Percentiles rank a stretch among this genome's conserved stretches.
These are phyloP conservation scores for Drosophila navojoa DNA, from an alignment of 1,140 invertebrate species.

Conservation along the genomic window DNA sequence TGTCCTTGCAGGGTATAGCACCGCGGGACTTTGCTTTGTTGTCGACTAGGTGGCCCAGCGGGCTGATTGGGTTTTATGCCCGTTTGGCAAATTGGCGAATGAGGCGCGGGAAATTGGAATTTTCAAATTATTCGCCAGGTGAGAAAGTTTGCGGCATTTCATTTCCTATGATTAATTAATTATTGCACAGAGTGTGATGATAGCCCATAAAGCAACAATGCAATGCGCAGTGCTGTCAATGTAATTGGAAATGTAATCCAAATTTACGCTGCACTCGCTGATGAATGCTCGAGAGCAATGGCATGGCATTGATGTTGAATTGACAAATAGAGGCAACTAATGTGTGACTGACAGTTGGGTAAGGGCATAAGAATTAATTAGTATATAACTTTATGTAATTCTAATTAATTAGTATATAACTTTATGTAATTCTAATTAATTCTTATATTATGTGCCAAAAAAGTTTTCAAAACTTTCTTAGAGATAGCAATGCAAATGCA, in stretches of 20 bases:
- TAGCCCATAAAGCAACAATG: conserved; percentile 38
- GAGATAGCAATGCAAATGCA: background rate
- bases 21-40: conserved; percentile 38
- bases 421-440: no score
- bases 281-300: no score
- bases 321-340: no score
- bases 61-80: background rate
- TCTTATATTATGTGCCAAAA: no score
- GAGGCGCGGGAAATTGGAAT: conserved; percentile 74
- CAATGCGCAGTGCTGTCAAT: conserved; percentile 3
- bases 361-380: no score
- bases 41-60: background rate
- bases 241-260: conserved; percentile 19
- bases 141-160: conserved; percentile 80
- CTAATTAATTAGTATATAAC: no score
- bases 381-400: no score
- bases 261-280: background rate
- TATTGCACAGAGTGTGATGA: conserved; percentile 59
- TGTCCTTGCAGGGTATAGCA: conserved; percentile 16
- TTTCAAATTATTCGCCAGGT: conserved; percentile 62
- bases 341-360: no score
- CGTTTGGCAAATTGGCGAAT: conserved; percentile 67
- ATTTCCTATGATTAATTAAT: conserved; percentile 80
- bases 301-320: no score
- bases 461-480: background rate